These are phyloP conservation scores for Heliconius congener DNA, from an alignment of 1,140 invertebrate genomes.

Conservation along the genomic window DNA sequence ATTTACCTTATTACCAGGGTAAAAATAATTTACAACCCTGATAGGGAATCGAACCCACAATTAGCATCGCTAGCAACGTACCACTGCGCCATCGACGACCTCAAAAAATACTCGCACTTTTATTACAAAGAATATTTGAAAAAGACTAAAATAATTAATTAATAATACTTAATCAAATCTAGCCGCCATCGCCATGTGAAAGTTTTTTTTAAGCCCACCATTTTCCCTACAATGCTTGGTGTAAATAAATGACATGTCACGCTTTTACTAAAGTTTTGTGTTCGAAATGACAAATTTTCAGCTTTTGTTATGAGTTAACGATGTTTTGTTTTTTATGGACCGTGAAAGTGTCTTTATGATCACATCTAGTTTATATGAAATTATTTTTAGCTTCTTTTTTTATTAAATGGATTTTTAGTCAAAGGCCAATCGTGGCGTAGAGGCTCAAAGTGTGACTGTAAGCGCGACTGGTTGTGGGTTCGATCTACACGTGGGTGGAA, in stretches of 20 bases:
- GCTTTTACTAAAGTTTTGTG: background rate
- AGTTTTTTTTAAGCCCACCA: background rate
- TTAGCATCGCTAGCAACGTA: too few species aligned
- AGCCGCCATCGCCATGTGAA: background rate
- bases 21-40: too few species aligned
- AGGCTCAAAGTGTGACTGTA: too few species aligned
- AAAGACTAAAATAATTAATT: background rate
- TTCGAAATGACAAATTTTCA: background rate
- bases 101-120: background rate
- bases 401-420: background rate
- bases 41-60: too few species aligned
- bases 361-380: background rate
- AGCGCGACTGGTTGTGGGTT: too few species aligned
- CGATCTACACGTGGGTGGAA: too few species aligned
- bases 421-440: too few species aligned
- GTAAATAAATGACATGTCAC: background rate
- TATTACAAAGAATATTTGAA: background rate
- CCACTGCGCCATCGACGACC: too few species aligned
- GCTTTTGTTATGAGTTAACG: background rate
- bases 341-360: background rate
- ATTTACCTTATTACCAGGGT: too few species aligned
- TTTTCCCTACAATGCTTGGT: background rate
- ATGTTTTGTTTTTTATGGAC: background rate
- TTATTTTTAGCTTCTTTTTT: background rate
- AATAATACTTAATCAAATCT: background rate